A percentile compares a stretch with the other conserved stretches of the same genome.
These are phyloP conservation scores for Elgaria multicarinata DNA, from an alignment of 2,113 vertebrate species.

Conservation along the genomic window DNA sequence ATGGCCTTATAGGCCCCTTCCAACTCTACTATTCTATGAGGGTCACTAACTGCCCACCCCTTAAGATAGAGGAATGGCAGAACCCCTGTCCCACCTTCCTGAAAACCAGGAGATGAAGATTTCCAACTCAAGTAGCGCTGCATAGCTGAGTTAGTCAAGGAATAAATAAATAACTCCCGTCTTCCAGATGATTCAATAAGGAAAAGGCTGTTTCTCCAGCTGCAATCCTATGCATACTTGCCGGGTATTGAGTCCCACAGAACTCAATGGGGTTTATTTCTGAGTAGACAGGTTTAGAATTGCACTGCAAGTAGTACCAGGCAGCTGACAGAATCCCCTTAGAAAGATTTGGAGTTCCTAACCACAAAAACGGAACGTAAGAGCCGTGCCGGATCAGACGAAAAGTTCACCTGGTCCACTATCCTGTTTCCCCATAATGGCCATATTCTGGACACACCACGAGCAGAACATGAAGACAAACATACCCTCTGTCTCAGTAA, in stretches of 20 bases:
- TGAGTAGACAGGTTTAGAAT: too few species aligned
- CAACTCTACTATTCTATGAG: too few species aligned
- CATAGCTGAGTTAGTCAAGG: neutral
- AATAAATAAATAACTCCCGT: too few species aligned
- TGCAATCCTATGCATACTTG: too few species aligned
- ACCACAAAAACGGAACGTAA: neutral
- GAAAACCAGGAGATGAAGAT: neutral
- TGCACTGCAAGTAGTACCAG: neutral
- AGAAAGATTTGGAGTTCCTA: neutral
- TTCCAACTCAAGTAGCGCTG: neutral
- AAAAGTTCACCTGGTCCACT: neutral
- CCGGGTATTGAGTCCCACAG: too few species aligned
- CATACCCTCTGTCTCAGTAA: neutral
- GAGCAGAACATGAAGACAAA: neutral
- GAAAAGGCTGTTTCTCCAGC: neutral
- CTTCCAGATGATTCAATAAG: neutral
- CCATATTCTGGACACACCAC: neutral
- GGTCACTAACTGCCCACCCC: neutral
- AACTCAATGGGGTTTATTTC: too few species aligned
- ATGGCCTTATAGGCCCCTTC: too few species aligned
- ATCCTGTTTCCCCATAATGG: neutral
- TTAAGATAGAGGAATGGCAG: neutral
- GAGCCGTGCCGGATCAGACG: too few species aligned
- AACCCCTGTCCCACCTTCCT: neutral
- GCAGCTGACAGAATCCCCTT: neutral